Conservation (phyloP, 2,113 vertebrate species). For the Etheostoma spectabile region DNA sequence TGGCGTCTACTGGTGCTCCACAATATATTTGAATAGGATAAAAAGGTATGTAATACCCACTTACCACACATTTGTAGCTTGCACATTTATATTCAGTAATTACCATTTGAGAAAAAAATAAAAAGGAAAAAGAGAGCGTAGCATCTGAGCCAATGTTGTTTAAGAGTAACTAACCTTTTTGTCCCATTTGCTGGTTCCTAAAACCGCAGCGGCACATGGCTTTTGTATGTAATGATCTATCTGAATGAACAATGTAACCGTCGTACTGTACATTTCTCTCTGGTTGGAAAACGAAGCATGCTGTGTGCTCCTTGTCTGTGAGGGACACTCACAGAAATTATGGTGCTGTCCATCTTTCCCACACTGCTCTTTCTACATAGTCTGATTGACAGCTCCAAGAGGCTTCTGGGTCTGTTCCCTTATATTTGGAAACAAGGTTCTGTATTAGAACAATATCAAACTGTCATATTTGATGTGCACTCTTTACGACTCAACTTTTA, state of each 20-base stretch:
- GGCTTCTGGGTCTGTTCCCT: slow-evolving; percentile 30
- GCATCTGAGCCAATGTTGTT: slow-evolving; percentile 70
- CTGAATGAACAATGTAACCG: slow-evolving; percentile 68
- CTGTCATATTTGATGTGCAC: slow-evolving; percentile 64
- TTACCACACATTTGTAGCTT: slow-evolving; percentile 70
- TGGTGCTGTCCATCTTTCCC: slow-evolving; percentile 72
- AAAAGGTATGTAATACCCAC: slow-evolving; percentile 50
- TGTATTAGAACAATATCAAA: slow-evolving; percentile 58
- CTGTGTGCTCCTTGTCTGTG: slow-evolving; percentile 67
- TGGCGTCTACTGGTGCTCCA: slow-evolving; percentile 75
- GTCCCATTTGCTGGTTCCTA: slow-evolving; percentile 50
- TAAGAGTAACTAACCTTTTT: slow-evolving; percentile 49
- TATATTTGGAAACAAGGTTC: slow-evolving; percentile 53
- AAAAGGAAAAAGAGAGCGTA: slow-evolving; percentile 32
- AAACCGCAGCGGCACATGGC: slow-evolving; percentile 45
- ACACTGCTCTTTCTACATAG: slow-evolving; percentile 61
- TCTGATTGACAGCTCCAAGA: slow-evolving; percentile 59
- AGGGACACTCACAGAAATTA: slow-evolving; percentile 60
- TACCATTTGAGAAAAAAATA: slow-evolving; percentile 43
- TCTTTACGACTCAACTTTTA: slow-evolving; percentile 65
- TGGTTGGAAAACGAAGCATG: slow-evolving; percentile 72
- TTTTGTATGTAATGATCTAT: slow-evolving; percentile 61
- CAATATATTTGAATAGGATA: slow-evolving; percentile 53
- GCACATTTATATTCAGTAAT: slow-evolving; percentile 64
- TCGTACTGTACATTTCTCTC: slow-evolving; percentile 67